Evolutionary conservation across 2,888 invertebrate genomes (phyloP).

Genomic region (Fragum whitleyi): DNA sequence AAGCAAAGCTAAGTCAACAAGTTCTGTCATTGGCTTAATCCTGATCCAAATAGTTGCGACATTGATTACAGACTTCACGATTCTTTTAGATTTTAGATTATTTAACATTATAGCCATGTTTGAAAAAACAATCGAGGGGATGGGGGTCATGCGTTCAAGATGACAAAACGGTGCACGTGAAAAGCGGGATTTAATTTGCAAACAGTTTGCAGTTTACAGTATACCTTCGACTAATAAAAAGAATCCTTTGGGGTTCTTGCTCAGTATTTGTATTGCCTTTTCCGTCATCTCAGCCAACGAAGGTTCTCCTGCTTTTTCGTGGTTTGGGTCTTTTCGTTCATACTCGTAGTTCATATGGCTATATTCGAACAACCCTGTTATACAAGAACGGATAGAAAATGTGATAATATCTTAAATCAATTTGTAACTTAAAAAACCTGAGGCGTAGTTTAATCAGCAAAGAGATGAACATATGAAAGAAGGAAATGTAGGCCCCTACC

Average conservation of each 20-base stretch:
- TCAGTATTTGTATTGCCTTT: slow-evolving; percentile 91
- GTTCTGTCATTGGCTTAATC: too few species aligned
- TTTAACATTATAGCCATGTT: too few species aligned
- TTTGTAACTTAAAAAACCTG: not conserved
- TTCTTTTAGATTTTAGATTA: too few species aligned
- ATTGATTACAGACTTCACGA: too few species aligned
- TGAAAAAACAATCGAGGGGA: too few species aligned
- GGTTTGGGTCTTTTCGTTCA: slow-evolving; percentile 84
- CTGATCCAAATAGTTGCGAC: too few species aligned
- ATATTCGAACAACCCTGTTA: slow-evolving; percentile 78
- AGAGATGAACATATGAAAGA: not conserved
- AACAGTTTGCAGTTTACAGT: too few species aligned
- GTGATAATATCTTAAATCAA: not conserved
- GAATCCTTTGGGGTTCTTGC: slow-evolving; percentile 89
- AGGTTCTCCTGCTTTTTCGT: slow-evolving; percentile 87
- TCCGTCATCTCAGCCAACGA: slow-evolving; percentile 93
- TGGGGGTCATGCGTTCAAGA: too few species aligned
- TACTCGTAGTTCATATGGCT: slow-evolving; percentile 91
- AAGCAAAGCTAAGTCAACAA: too few species aligned
- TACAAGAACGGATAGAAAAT: not conserved
- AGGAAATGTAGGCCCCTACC: not conserved
- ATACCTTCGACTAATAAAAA: slow-evolving; percentile 90
- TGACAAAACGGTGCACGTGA: too few species aligned
- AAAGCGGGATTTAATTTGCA: too few species aligned
- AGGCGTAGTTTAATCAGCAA: not conserved